Conservation (phyloP, 1,140 invertebrate genomes). For the Neoseiulus cucumeris region DNA sequence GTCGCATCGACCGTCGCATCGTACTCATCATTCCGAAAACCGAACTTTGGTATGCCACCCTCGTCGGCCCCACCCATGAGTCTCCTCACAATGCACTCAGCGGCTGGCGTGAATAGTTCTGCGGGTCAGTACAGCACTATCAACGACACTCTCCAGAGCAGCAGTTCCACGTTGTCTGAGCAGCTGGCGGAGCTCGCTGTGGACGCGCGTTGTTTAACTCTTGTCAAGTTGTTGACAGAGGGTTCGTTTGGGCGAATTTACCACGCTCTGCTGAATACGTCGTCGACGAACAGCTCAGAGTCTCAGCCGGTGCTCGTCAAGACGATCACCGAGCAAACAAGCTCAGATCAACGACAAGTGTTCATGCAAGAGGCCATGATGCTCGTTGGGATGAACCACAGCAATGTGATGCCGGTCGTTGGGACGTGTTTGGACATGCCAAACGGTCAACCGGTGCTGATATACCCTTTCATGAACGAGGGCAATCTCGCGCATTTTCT, state of each 20-base stretch:
- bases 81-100: not conserved
- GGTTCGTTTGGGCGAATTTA: constrained; percentile 1
- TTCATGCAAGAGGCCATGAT: constrained; percentile 66
- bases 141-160: not conserved
- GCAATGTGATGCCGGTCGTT: constrained; percentile 58
- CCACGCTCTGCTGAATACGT: not conserved
- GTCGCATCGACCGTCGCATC: not conserved
- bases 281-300: not conserved
- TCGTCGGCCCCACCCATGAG: not conserved
- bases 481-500: constrained; percentile 59
- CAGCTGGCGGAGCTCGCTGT: not conserved
- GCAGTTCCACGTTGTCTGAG: not conserved
- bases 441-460: constrained; percentile 51
- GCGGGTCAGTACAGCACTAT: constrained; percentile 8
- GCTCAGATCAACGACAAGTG: constrained; percentile 55
- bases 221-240: not conserved
- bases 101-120: not conserved
- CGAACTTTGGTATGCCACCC: not conserved
- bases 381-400: constrained; percentile 62
- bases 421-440: constrained; percentile 66
- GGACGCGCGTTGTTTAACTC: not conserved
- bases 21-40: not conserved
- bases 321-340: constrained; percentile 47
- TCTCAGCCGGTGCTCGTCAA: constrained; percentile 12
- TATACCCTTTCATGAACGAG: constrained; percentile 65